Base-by-base conservation (phyloP, 2,888 invertebrate species). In the Pterostichus niger region DNA sequence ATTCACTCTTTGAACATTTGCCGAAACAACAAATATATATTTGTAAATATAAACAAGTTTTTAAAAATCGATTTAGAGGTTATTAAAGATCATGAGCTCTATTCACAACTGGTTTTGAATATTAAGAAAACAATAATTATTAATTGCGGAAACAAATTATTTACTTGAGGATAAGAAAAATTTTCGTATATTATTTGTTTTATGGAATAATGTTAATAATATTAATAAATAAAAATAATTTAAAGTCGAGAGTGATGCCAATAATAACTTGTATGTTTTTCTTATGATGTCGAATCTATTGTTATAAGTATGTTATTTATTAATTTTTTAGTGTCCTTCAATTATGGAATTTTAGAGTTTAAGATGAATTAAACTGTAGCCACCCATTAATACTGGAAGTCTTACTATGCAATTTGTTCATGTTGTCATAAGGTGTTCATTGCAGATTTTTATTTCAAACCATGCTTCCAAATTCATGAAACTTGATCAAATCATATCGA, bases 251-350 rank as follows among this genome's bases (percentile, higher is more conserved):
- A 35, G 40, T 44, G 44, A 71, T 40, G 71, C 71, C 71, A 71
- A 6, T 71, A 44, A 40, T 75, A 75, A 77, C 40, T 13, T 35
- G 77, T 77, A 56, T 56, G 77, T 77, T 56, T 75, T 52, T 56
- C 54, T 77, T 77, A 56, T 56, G 49, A 54, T 77, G 33, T 77
- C 77, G 56, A 77, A 77, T 77, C 77, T 77, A 35, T 56, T 56
- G 15, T 77, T 77, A 52, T 76, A 40, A 77, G 13, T 77, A 56
- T 56, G 56, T 77, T 77, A 77, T 77, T 75, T 77, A 77, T 77
- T 77, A 77, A 54, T 77, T 56, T 56, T 52, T 15, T 40, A 77
- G 71, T 71, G 71, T 71, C 10, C 40, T 56, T 77, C 40, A 77
- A 33, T 56, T 56, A 54, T 35, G 71, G 44, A 76, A 54, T 56